Conservation (phyloP, 2,113 vertebrate species). For the Esox niger region DNA sequence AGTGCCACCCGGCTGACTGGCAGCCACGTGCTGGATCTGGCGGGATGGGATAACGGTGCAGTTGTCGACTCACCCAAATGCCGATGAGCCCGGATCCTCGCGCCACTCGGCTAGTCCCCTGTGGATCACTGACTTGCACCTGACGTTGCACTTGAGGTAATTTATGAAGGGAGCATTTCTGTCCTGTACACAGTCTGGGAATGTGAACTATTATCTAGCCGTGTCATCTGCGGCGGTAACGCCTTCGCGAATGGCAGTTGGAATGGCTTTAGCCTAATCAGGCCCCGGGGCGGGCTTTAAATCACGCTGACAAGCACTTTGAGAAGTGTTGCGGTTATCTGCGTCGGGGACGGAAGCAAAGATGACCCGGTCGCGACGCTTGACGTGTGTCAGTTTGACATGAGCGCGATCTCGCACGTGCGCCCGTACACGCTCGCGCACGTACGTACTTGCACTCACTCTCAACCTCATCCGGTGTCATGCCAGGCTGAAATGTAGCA, state of each 20-base stretch:
- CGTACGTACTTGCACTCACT: neutral
- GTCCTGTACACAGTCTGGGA: slow-evolving; percentile 35
- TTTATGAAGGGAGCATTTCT: too few relatives aligned
- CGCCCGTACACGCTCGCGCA: slow-evolving; percentile 24
- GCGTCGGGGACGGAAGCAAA: neutral
- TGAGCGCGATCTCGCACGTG: neutral
- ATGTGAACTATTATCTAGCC: slow-evolving; percentile 42
- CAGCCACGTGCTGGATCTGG: neutral
- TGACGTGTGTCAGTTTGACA: too few relatives aligned
- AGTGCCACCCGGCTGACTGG: neutral
- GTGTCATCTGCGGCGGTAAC: slow-evolving; percentile 38
- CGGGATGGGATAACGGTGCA: slow-evolving; percentile 47
- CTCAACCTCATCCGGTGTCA: slow-evolving; percentile 43
- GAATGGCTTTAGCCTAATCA: too few relatives aligned
- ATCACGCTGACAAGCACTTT: slow-evolving; percentile 35
- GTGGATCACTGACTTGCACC: slow-evolving; percentile 33
- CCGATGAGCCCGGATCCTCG: slow-evolving; percentile 34
- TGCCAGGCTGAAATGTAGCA: slow-evolving; percentile 43
- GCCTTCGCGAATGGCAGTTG: slow-evolving; percentile 39
- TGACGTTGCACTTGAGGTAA: slow-evolving; percentile 25
- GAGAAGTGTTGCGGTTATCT: slow-evolving; percentile 28
- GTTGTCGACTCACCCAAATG: slow-evolving; percentile 11
- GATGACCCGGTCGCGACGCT: slow-evolving; percentile 2
- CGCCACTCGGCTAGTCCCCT: neutral
- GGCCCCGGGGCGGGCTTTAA: too few relatives aligned